Conservation (phyloP, 2,888 invertebrate species). For the Caenorhabditis angaria region DNA sequence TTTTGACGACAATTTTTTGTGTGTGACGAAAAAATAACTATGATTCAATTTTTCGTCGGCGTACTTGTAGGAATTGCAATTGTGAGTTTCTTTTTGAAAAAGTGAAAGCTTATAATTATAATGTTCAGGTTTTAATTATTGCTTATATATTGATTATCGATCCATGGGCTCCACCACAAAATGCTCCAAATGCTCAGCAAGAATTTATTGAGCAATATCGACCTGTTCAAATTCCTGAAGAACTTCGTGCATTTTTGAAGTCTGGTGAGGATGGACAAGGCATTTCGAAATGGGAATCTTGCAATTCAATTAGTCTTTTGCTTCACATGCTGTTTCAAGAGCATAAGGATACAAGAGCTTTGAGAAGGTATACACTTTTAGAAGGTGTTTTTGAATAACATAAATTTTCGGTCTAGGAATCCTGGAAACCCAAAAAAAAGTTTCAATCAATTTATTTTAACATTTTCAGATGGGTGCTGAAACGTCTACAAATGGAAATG, state of each 20-base stretch:
- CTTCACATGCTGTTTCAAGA: slow-evolving; percentile 71
- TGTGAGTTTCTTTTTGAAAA: slow-evolving; percentile 10
- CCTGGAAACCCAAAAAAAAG: too few species aligned
- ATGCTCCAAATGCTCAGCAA: slow-evolving; percentile 30
- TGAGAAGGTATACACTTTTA: slow-evolving; percentile 58
- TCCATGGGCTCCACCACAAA: slow-evolving; percentile 45
- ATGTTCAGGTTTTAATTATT: slow-evolving; percentile 34
- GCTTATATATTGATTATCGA: slow-evolving; percentile 55
- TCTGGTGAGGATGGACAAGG: slow-evolving; percentile 67
- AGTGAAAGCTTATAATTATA: slow-evolving; percentile 1
- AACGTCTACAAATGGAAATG: slow-evolving; percentile 70
- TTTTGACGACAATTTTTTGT: not conserved
- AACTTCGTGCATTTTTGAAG: slow-evolving; percentile 61
- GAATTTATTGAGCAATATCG: slow-evolving; percentile 61
- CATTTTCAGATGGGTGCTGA: slow-evolving; percentile 70
- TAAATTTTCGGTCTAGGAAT: too few species aligned
- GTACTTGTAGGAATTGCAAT: slow-evolving; percentile 1
- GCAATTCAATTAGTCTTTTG: slow-evolving; percentile 54
- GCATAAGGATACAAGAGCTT: slow-evolving; percentile 65
- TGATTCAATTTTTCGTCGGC: slow-evolving; percentile 19
- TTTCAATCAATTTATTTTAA: not conserved
- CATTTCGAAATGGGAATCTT: slow-evolving; percentile 62
- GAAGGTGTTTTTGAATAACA: too few species aligned
- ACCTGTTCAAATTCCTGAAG: slow-evolving; percentile 61
- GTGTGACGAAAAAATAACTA: too few species aligned